These are phyloP conservation scores for Bothrops jararaca DNA, from an alignment of 2,113 vertebrate genomes.

Conservation along the genomic window DNA sequence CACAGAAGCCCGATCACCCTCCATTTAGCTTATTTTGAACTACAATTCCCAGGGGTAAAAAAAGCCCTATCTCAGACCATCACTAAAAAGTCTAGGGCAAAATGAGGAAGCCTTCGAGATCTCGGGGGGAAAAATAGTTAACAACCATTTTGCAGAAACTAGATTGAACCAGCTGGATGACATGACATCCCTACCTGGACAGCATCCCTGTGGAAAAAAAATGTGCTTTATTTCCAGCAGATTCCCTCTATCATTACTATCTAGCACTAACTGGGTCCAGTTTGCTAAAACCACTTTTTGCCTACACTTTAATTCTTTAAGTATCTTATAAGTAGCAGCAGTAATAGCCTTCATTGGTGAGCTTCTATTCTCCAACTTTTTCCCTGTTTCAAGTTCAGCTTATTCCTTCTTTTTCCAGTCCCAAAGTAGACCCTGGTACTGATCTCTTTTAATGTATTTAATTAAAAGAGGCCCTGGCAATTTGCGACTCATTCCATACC, in stretches of 20 bases:
- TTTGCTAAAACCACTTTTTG: background rate
- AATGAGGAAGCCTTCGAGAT: background rate
- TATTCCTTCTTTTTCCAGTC: background rate
- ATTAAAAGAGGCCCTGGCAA: too few species aligned
- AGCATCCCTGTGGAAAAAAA: background rate
- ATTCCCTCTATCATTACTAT: background rate
- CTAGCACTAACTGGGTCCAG: background rate
- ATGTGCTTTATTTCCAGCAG: background rate
- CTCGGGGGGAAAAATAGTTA: background rate
- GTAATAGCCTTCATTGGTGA: background rate
- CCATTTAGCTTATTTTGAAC: background rate
- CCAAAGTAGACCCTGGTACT: background rate
- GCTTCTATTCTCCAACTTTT: background rate
- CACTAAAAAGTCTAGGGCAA: background rate
- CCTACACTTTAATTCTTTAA: background rate
- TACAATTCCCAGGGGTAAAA: background rate
- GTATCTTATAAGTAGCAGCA: background rate
- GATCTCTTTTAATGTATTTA: background rate
- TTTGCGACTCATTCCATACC: conserved; percentile 53
- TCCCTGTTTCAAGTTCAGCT: background rate
- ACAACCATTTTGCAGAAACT: background rate
- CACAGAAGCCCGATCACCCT: background rate
- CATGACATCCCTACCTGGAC: background rate
- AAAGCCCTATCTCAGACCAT: background rate
- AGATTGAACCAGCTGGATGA: background rate